Conservation (phyloP, 2,888 invertebrate species). For the Papilio demoleus region DNA sequence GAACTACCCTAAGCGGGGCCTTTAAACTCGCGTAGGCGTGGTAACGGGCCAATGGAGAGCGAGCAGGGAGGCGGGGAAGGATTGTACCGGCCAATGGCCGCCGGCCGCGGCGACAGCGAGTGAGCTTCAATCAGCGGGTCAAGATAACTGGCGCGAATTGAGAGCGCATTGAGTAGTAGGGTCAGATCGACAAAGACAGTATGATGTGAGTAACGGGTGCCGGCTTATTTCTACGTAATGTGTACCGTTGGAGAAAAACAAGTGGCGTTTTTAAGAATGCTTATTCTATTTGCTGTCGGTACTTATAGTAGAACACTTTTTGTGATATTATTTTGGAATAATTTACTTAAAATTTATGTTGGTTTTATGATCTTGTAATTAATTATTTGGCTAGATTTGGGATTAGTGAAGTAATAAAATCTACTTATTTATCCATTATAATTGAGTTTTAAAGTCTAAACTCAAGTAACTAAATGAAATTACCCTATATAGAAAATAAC, state of each 20-base stretch:
- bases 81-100: constrained; percentile 67
- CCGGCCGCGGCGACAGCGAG: constrained; percentile 64
- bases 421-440: no score
- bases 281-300: constrained; percentile 32
- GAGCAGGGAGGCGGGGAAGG: constrained; percentile 70
- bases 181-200: constrained; percentile 75
- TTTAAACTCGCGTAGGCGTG: constrained; percentile 74
- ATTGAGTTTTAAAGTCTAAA: no score
- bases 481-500: no score
- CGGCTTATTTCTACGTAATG: constrained; percentile 51
- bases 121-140: constrained; percentile 82
- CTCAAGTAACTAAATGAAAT: no score
- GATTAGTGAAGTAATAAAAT: no score
- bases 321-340: not conserved
- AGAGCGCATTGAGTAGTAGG: constrained; percentile 82
- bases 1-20: constrained; percentile 77
- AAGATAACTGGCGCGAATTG: constrained; percentile 82
- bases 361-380: no score
- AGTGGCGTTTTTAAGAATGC: constrained; percentile 10
- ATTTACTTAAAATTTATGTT: not conserved
- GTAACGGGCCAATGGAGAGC: constrained; percentile 65
- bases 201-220: constrained; percentile 68
- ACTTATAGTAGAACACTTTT: constrained; percentile 5
- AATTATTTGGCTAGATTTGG: no score
- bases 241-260: constrained; percentile 58